Base-by-base conservation (phyloP, 2,113 vertebrate species). In the Cebus imitator region DNA sequence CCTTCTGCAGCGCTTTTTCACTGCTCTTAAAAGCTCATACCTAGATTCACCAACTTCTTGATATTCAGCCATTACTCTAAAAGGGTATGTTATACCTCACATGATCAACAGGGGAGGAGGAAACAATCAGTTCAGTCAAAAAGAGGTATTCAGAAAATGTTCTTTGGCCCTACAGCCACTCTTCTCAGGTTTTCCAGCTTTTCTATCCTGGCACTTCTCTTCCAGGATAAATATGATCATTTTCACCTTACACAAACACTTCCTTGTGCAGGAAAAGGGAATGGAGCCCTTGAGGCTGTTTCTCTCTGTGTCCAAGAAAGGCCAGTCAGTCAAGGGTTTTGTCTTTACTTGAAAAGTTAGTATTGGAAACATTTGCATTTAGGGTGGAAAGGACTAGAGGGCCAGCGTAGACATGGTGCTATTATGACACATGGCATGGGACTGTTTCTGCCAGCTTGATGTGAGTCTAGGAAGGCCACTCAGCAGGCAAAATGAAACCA, bases 221-320 rank as follows among this genome's bases (percentile, higher is more conserved):
- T 68, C 45, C 45, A 75, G 61, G 79, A 95, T 95, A 90, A 93
- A 86, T 87, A 91, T 27, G 90, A 87, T 95, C n/a, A 92, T 82
- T 96, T 93, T 91, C 57, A 57, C 75, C 61, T 95, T 79, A 87
- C 95, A 97, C 97, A 98, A 97, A 85, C n/a, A 64, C 86, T 35
- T 27, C 55, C 96, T 96, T 98, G 97, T 96, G 94, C 16, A 94
- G 55, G 87, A 40, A 90, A 94, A 93, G 94, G 79, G 93, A 95
- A 92, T 5, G 27, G 94, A 94, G 75, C 50, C 89, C 78, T 83
- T 16, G 3, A 73, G 48, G 17, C 79, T 91, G 82, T 91, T 83
- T 96, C 66, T 83, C 37, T n/a, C 35, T 72, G 37, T 9, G 6
- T 86, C 95, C 58, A 88, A 66, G 89, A 95, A 95, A 92, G 84